Evolutionary conservation across 1,140 invertebrate species (phyloP), one percentile per base, ranked within the genome.

Genomic region (Zaprionus ornatus): DNA sequence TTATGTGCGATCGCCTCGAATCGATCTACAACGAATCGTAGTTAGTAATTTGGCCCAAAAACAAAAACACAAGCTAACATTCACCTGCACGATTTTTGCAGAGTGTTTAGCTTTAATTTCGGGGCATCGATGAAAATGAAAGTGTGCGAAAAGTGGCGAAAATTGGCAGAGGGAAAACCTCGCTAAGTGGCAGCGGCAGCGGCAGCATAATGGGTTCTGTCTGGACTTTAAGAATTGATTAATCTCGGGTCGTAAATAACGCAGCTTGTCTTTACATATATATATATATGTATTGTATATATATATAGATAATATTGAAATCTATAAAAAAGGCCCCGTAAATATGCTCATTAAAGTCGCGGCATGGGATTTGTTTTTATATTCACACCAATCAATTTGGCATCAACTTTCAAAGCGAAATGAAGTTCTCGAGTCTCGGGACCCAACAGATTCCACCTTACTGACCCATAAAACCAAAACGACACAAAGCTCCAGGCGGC

Each of bases 391-490:
- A 72, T 87, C 87, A 87, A 88, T 86, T 86, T 88, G 52, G 77
- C 83, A 80, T 77, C 56, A 86, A 80, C 82, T 84, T 85, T 85
- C 82, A 56, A 79, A 79, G 60, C 69, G 60, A 86, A 70, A 78
- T 65, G 63, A 63, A 64, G 60, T 67, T 57, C 25, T 57, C 62
- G 54, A 32, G 25, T 23, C 32, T 62, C 25, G 50, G 42, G 52
- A 37, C 54, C 64, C 45, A 70, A 87, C 1, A 82, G 74, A 83
- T 77, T 83, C 84, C 83, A 87, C 84, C 83, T 88, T 87, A 88
- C 84, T 87, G 83, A 87, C 83, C 83, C 84, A 87, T 87, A 74
- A 88, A 69, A 74, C 45, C 66, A 54, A 9, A 45, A 68, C 76
- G 67, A 55, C 62, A 61, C 66, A 71, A 71, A 64, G 76, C 72